Conservation (phyloP, 2,888 invertebrate genomes). For the Caenorhabditis imperialis region DNA sequence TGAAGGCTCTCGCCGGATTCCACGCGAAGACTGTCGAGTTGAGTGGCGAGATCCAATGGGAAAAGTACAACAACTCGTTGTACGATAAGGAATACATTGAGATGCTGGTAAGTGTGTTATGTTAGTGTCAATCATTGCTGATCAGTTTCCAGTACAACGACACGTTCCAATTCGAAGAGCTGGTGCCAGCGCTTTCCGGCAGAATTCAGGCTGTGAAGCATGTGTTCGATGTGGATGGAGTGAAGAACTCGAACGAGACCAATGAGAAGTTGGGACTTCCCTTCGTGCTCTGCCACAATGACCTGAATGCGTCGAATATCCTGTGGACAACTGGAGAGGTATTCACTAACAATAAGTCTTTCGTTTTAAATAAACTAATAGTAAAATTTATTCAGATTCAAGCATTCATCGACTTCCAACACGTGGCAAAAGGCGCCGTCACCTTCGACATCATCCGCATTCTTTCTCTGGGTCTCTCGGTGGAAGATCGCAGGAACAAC, state of each 20-base stretch:
- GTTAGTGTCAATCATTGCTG: not conserved
- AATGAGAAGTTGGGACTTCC: slow-evolving; percentile 26
- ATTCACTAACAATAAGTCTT: too few relatives aligned
- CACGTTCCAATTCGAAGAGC: slow-evolving; percentile 36
- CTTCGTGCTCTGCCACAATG: slow-evolving; percentile 39
- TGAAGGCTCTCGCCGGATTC: slow-evolving; percentile 34
- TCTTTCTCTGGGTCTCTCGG: slow-evolving; percentile 23
- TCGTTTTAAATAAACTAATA: too few relatives aligned
- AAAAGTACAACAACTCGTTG: slow-evolving; percentile 25
- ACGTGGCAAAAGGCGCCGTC: slow-evolving; percentile 33
- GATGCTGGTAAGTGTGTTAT: slow-evolving; percentile 27
- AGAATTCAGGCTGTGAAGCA: slow-evolving; percentile 30
- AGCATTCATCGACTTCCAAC: slow-evolving; percentile 47
- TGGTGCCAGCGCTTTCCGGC: slow-evolving; percentile 26
- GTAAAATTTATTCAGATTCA: slow-evolving; percentile 14
- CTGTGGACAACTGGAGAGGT: slow-evolving; percentile 29
- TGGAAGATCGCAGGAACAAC: slow-evolving; percentile 13
- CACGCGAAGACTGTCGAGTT: slow-evolving; percentile 23
- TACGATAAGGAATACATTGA: slow-evolving; percentile 32
- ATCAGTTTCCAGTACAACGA: slow-evolving; percentile 42
- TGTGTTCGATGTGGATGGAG: slow-evolving; percentile 33
- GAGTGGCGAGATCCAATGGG: slow-evolving; percentile 17
- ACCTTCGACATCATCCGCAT: slow-evolving; percentile 42
- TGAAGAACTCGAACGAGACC: slow-evolving; percentile 13
- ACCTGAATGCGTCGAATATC: slow-evolving; percentile 45